A percentile compares a stretch with the other conserved stretches of the same genome.
Evolutionary conservation across 1,140 invertebrate genomes (phyloP).

Genomic region (Heterodera carotae): DNA sequence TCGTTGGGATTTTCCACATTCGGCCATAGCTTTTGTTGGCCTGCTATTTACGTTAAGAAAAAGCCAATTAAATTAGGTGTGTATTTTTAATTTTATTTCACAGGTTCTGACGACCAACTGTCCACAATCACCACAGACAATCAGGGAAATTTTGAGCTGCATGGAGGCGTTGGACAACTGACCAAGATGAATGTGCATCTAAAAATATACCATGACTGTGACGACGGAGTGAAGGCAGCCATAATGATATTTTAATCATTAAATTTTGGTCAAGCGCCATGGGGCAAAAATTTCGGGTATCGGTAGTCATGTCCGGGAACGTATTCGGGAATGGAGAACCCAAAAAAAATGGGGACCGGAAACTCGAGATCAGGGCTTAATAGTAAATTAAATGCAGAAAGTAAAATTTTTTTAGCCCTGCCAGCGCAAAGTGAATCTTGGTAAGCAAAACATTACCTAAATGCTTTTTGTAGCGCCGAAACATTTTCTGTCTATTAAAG

Average conservation of each 20-base stretch:
- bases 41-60: too few species aligned
- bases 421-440: conserved; percentile 51
- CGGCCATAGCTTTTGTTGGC: too few species aligned
- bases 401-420: conserved; percentile 35
- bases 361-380: too few species aligned
- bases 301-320: too few species aligned
- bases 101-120: conserved; percentile 52
- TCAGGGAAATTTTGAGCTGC: conserved; percentile 46
- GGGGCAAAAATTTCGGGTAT: too few species aligned
- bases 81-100: background rate
- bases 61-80: too few species aligned
- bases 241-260: too few species aligned
- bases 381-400: conserved; percentile 1
- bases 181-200: conserved; percentile 53
- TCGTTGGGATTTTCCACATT: too few species aligned
- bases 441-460: background rate
- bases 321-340: too few species aligned
- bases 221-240: conserved; percentile 48
- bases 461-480: background rate
- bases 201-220: conserved; percentile 52
- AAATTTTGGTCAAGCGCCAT: too few species aligned
- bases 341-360: too few species aligned
- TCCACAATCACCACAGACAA: conserved; percentile 46
- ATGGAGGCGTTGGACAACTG: conserved; percentile 44
- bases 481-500: background rate